A percentile compares a stretch with the other conserved stretches of the same genome.
These are phyloP conservation scores for Enteromius treurensis DNA, from an alignment of 2,797 vertebrate genomes.

Conservation along the genomic window DNA sequence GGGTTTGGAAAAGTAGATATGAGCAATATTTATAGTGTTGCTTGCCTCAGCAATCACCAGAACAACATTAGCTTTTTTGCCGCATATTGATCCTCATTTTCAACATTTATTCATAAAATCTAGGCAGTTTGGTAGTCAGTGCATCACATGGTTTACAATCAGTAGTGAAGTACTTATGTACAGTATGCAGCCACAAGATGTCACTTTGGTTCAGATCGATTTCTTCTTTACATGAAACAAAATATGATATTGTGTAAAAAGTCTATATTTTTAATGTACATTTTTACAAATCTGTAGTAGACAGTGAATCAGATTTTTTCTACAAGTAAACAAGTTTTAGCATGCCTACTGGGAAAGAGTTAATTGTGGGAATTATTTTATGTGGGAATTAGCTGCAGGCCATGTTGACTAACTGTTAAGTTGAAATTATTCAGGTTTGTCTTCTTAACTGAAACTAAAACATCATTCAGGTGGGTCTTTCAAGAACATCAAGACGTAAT, in stretches of 20 bases:
- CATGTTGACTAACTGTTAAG: slow-evolving; percentile 29
- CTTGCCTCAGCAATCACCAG: neutral
- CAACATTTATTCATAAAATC: neutral
- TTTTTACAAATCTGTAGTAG: neutral
- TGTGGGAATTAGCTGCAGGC: slow-evolving; percentile 53
- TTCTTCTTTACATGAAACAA: neutral
- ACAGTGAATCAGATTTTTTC: neutral
- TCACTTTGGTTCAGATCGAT: slow-evolving; percentile 64
- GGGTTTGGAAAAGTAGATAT: neutral
- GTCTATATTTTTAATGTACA: neutral
- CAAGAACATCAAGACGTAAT: neutral
- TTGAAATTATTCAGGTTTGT: slow-evolving; percentile 31
- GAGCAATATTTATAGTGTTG: neutral
- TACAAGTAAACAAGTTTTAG: neutral
- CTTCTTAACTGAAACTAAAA: slow-evolving; percentile 43
- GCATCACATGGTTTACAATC: neutral
- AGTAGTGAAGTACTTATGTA: neutral
- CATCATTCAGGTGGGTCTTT: neutral
- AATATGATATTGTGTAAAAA: neutral
- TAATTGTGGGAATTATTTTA: slow-evolving; percentile 8
- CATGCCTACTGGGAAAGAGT: slow-evolving; percentile 3
- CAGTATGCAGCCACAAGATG: slow-evolving; percentile 37
- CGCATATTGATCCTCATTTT: neutral
- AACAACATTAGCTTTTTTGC: neutral
- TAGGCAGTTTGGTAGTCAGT: neutral